Base-by-base conservation (phyloP, 2,888 invertebrate genomes). In the Neria commutata region DNA sequence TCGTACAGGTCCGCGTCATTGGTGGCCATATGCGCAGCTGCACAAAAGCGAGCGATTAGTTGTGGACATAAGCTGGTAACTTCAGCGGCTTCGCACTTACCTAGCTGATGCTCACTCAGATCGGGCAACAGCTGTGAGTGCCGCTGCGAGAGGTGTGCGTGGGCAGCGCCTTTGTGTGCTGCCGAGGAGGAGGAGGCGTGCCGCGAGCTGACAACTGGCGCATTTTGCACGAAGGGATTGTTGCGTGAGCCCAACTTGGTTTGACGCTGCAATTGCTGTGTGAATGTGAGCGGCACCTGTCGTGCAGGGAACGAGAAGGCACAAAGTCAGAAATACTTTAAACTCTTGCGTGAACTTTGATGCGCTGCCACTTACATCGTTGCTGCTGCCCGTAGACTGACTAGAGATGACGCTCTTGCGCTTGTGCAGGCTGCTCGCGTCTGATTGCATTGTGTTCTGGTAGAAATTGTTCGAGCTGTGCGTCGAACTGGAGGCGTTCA, bases 211-310 rank as follows among this genome's bases (percentile, higher is more conserved):
- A 76, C 69, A 67, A 80, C 75, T 34, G 77, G 70, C 34, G 74
- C 68, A 58, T 74, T 72, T 58, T 77, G 77, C 54, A 76, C 69
- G 55, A 77, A 77, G 10, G 76, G 78, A 75, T 81, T 81, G 63
- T 81, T 81, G 54, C 81, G 76, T 34, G 79, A 79, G 65, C 74
- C 80, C 2, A 81, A 73, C 62, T 81, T 81, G 51, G 79, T 79
- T 66, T 82, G 82, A 40, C 82, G 77, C 66, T 95, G 95, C 54
- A 96, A 85, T 84, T 95, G 95, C 81, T 95, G 95, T 2, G 95
- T 95, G 82, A 95, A 96, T 50, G 95, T 94, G 74, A 95, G 85
- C 14, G 91, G 91, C 62, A 88, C 84, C 65, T 70, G 61, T 19
- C 17, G 24, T 8, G 16, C 47, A 23, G 42, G 5, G n/a, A 42